These are phyloP conservation scores for Harmothoe impar DNA, from an alignment of 2,888 invertebrate genomes.

Conservation along the genomic window DNA sequence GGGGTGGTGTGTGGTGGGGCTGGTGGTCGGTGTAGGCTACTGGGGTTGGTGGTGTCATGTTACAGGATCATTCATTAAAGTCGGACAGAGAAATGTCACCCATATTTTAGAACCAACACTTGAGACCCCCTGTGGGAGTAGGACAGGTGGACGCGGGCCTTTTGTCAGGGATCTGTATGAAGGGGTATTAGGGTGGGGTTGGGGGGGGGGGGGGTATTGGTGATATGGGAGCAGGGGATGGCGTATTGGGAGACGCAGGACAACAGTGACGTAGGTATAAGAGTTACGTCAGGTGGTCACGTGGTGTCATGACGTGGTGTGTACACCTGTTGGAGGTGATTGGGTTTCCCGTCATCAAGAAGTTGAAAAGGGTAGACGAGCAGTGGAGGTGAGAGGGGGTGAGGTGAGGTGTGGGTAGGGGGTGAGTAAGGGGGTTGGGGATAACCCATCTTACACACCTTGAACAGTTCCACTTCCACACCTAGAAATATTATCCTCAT, in stretches of 20 bases:
- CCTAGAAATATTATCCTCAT: no score
- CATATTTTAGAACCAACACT: background rate
- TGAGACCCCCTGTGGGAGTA: background rate
- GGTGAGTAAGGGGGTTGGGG: no score
- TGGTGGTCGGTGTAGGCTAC: background rate
- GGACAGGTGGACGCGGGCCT: background rate
- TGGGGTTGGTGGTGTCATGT: background rate
- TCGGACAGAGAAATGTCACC: background rate
- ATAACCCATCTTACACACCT: no score
- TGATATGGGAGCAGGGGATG: no score
- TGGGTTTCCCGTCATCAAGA: background rate
- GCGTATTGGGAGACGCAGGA: no score
- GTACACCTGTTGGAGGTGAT: conserved; percentile 8
- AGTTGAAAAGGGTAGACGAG: no score
- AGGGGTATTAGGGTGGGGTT: background rate
- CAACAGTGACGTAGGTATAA: background rate
- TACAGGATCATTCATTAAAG: background rate
- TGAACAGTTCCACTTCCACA: no score
- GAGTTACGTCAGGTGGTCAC: conserved; percentile 20
- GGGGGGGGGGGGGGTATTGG: background rate
- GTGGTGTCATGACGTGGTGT: background rate
- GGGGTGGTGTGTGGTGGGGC: background rate
- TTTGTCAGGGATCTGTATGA: background rate
- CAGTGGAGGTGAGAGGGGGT: no score
- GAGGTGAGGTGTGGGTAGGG: no score